Base-by-base conservation (phyloP, 30 jellyfish, hydroid and myxozoan species). In the Aurelia coerulea region DNA sequence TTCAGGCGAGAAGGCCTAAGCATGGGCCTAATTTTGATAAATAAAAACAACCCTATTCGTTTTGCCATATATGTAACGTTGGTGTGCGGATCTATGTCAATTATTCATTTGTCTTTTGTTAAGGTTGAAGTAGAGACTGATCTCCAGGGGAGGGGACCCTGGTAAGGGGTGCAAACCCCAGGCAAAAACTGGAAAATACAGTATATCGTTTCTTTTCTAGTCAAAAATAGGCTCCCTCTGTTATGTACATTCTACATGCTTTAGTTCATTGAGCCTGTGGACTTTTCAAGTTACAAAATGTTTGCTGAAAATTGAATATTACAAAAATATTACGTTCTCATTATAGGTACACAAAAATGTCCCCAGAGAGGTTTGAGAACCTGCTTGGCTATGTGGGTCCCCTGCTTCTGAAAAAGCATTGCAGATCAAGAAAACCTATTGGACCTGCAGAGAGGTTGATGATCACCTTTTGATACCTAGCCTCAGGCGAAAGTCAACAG, bases 401-500 rank as follows among this genome's bases (percentile, higher is more conserved):
- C 58, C 49, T 60, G 42, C 62, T 83, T 34, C 68, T 3, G 89
- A 71, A 72, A 49, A 58, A 63, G 29, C 52, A 56, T 5, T 66
- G 88, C 76, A 50, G 54, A 0, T 2, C 65, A 41, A 50, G 91
- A 49, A 65, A 50, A 35, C 29, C 89, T 18, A 85, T 75, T 65
- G 62, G 79, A 49, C 72, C 90, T 5, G 83, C 81, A 59, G 85
- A 86, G 53, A 78, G 90, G 10, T 42, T 86, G 3, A 37, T 52
- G 39, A 34, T 74, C 11, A 86, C 95, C 58, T 73, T 74, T 2
- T 68, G 90, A 50, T 86, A 74, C 66, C 75, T 86, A 49, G 91
- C 95, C 39, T 67, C 91, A 3, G 95, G 95, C 8, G 90, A 86
- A 9, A 4, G 72, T 35, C 95, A 86, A 76, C 91, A 86, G 37